Conservation (phyloP, 2,113 vertebrate genomes). For the Brachyhypopomus occidentalis region DNA sequence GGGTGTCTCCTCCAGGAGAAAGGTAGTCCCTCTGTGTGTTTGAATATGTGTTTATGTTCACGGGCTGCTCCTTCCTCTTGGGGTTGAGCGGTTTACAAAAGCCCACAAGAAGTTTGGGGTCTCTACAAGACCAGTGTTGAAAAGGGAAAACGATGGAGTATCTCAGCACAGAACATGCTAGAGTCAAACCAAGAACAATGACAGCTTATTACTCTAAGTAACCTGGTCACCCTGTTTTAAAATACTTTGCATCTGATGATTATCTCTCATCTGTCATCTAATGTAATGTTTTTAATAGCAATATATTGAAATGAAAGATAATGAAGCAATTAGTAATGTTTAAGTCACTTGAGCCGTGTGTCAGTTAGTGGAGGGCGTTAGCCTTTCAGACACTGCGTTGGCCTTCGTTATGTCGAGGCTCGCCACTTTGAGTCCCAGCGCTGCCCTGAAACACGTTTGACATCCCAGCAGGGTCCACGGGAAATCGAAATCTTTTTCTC, state of each 20-base stretch:
- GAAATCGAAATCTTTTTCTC: slow-evolving; percentile 24
- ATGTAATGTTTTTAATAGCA: neutral
- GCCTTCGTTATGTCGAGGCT: slow-evolving; percentile 25
- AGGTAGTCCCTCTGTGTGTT: too few species aligned
- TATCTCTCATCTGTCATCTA: too few species aligned
- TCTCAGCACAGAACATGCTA: neutral
- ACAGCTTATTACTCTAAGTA: neutral
- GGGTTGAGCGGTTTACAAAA: too few species aligned
- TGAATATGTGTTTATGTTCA: too few species aligned
- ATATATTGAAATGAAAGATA: neutral
- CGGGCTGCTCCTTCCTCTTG: too few species aligned
- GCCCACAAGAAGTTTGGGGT: too few species aligned
- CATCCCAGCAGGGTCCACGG: neutral
- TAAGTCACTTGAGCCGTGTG: slow-evolving; percentile 27
- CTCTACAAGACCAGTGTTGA: too few species aligned
- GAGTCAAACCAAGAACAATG: neutral
- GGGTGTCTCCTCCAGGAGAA: too few species aligned
- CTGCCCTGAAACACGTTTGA: slow-evolving; percentile 50
- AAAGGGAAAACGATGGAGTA: too few species aligned
- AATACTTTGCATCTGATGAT: neutral
- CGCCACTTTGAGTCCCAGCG: neutral
- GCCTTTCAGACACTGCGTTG: slow-evolving; percentile 32
- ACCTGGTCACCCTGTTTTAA: neutral
- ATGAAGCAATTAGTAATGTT: slow-evolving; percentile 1
- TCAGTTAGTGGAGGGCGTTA: slow-evolving; percentile 17